Base-by-base conservation (phyloP, 2,797 vertebrate genomes). In the Spondyliosoma cantharus region DNA sequence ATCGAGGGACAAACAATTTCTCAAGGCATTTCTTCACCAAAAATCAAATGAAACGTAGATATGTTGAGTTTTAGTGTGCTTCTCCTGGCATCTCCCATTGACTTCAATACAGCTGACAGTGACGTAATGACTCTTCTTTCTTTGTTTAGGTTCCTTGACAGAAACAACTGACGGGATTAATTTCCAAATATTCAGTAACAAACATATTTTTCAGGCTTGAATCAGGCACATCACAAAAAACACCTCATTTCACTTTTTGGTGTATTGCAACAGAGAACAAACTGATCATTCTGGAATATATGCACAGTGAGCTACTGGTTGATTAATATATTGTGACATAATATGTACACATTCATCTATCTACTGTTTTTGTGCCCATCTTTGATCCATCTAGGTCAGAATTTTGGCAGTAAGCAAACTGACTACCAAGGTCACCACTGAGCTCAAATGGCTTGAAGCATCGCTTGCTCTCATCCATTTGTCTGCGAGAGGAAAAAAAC, bases 361-460 rank as follows among this genome's bases (percentile, higher is more conserved):
- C 54, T 25, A 14, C 8, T 60, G 19, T 58, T 14, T 17, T 27
- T 67, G 22, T 29, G 6, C 50, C 16, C 19, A 9, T 13, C 27
- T n/a, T 16, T 64, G 25, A 57, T 43, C 4, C 43, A 6, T 58
- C 43, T 81, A 77, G 5, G 11, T 17, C 48, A 84, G 57, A 52
- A 5, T 52, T 66, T 59, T 79, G 49, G 19, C 46, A 22, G 49
- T 69, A 42, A 86, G 32, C 27, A 85, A 54, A 32, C 37, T 62
- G 25, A 80, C 5, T 1, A 81, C 19, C 59, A 90, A 67, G 48
- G 60, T 82, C 72, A 79, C 2, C 67, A 67, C 1, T 1, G 82
- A 80, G 32, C 45, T 68, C 43, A 75, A 2, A 25, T 49, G 65
- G 11, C 1, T 17, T 6, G 70, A 25, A 49, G 76, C 66, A 3